Conservation (phyloP, 2,797 vertebrate species). For the Gadopsis marmoratus region DNA sequence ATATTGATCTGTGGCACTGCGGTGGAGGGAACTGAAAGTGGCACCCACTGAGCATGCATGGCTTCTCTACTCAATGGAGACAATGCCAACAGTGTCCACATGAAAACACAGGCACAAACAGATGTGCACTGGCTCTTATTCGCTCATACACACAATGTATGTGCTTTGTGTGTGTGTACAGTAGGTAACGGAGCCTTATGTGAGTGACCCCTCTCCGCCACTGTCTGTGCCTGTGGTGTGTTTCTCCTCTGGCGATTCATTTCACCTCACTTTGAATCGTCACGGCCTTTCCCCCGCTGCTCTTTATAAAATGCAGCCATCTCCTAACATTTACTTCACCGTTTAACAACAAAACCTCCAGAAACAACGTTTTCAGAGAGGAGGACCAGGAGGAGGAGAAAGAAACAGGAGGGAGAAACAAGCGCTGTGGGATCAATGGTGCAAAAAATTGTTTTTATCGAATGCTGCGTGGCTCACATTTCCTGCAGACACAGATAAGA, state of each 20-base stretch:
- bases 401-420: constrained; percentile 69
- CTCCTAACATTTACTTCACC: constrained; percentile 87
- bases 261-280: constrained; percentile 60
- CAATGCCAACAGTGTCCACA: constrained; percentile 51
- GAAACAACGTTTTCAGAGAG: constrained; percentile 84
- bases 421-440: constrained; percentile 88
- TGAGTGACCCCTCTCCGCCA: constrained; percentile 42
- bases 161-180: constrained; percentile 13
- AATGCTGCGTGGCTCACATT: constrained; percentile 85
- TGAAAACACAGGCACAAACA: constrained; percentile 40
- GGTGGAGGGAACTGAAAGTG: constrained; percentile 64
- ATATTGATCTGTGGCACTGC: constrained; percentile 73
- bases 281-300: constrained; percentile 59
- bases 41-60: constrained; percentile 62
- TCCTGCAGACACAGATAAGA: constrained; percentile 88
- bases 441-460: constrained; percentile 91
- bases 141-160: constrained; percentile 7
- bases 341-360: constrained; percentile 83
- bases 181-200: neutral
- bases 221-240: constrained; percentile 45
- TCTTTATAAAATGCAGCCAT: constrained; percentile 81
- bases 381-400: constrained; percentile 57
- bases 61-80: constrained; percentile 49
- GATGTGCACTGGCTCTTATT: constrained; percentile 39
- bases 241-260: constrained; percentile 72